Evolutionary conservation across 1,140 invertebrate species (phyloP).

Genomic region (Mercenaria mercenaria): DNA sequence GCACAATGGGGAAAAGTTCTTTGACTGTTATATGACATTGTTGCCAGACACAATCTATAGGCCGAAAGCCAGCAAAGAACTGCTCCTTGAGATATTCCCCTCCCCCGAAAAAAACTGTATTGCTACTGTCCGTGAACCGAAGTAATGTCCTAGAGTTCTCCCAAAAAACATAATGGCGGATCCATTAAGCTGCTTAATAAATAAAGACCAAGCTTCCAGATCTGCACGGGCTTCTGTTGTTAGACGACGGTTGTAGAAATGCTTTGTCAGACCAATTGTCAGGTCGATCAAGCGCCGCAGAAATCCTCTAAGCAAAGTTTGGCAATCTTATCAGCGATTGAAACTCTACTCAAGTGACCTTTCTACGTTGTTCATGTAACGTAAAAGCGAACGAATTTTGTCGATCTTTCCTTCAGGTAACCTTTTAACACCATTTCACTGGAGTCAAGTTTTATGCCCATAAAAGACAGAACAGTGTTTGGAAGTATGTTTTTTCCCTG

Average conservation of each 20-base stretch:
- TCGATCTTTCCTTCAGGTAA: background rate
- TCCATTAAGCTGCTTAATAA: too few species aligned
- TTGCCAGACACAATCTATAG: background rate
- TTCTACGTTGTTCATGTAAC: background rate
- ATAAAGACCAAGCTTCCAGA: too few species aligned
- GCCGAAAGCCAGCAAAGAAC: too few species aligned
- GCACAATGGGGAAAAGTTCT: constrained; percentile 18
- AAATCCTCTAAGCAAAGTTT: constrained; percentile 54
- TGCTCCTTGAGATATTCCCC: too few species aligned
- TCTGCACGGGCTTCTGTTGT: too few species aligned
- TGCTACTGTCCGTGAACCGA: too few species aligned
- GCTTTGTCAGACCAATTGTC: constrained; percentile 16
- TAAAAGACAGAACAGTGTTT: background rate
- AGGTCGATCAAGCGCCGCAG: too few species aligned
- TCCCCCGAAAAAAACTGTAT: too few species aligned
- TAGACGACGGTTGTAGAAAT: too few species aligned
- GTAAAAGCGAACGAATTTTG: background rate
- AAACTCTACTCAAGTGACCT: constrained; percentile 2
- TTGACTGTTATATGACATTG: constrained; percentile 19
- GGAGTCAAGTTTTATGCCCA: background rate
- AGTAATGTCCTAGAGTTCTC: too few species aligned
- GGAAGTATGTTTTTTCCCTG: background rate
- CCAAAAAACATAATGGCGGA: too few species aligned
- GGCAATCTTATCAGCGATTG: constrained; percentile 36
- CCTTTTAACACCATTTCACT: background rate